Evolutionary conservation across 1,140 invertebrate species (phyloP).

Genomic region (Pogonus chalceus): DNA sequence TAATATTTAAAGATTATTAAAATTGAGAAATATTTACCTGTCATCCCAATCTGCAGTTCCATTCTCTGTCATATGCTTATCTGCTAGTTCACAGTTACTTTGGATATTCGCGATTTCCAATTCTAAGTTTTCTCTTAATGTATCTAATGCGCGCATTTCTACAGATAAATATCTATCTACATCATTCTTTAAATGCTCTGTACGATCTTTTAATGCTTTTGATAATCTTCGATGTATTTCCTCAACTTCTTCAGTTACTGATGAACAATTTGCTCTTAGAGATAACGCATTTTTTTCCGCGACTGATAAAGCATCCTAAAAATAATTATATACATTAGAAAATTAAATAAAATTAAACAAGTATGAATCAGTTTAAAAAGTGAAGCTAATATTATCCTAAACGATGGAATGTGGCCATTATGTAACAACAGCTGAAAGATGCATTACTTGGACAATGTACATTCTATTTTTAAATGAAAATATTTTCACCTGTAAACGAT

Average conservation of each 20-base stretch:
- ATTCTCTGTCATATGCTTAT: constrained; percentile 82
- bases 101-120: constrained; percentile 86
- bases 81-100: constrained; percentile 93
- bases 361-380: no score
- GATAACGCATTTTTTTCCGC: constrained; percentile 78
- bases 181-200: constrained; percentile 77
- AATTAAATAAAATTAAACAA: no score
- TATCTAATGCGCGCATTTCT: constrained; percentile 71
- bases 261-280: constrained; percentile 73
- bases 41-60: constrained; percentile 73
- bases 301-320: constrained; percentile 63
- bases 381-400: no score
- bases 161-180: constrained; percentile 77
- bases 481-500: constrained; percentile 59
- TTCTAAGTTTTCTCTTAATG: constrained; percentile 86
- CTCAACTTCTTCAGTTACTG: constrained; percentile 84
- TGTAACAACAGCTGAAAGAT: no score
- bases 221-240: constrained; percentile 81
- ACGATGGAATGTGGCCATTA: no score
- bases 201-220: constrained; percentile 86
- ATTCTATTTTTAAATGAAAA: no score
- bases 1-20: not conserved
- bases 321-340: no score
- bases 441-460: no score
- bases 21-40: constrained; percentile 26